These are phyloP conservation scores for Stenodera caucasica DNA, from an alignment of 2,888 invertebrate species.

Conservation along the genomic window DNA sequence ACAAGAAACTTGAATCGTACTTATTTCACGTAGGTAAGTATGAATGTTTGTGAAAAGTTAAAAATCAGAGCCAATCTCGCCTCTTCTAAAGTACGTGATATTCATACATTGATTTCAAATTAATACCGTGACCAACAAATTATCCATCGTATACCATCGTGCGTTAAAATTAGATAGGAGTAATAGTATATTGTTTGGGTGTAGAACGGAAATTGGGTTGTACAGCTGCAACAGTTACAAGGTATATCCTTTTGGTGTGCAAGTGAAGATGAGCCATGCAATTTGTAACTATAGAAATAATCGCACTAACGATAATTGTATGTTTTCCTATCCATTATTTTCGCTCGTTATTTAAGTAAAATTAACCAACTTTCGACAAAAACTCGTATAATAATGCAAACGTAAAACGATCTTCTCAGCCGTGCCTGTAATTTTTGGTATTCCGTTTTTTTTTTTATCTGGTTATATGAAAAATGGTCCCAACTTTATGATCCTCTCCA, in stretches of 20 bases:
- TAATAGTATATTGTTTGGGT: conserved; percentile 12
- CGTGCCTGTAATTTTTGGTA: background rate
- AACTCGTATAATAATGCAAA: background rate
- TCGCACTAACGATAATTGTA: background rate
- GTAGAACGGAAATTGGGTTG: conserved; percentile 22
- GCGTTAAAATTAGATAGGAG: conserved; percentile 19
- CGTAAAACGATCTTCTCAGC: no score
- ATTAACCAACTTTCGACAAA: background rate
- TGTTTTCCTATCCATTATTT: background rate
- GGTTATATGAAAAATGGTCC: background rate
- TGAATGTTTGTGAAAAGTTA: conserved; percentile 1
- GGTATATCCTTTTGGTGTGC: background rate
- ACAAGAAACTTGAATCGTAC: conserved; percentile 3
- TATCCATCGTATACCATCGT: conserved; percentile 30
- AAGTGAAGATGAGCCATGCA: background rate
- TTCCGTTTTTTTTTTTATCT: background rate
- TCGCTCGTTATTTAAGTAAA: background rate
- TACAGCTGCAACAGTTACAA: conserved; percentile 20
- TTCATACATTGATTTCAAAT: conserved; percentile 53
- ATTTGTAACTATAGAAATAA: conserved; percentile 2
- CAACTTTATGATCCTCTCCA: background rate
- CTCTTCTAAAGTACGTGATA: conserved; percentile 48
- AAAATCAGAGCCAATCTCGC: background rate
- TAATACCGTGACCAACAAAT: conserved; percentile 54
- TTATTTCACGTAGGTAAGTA: conserved; percentile 8